Evolutionary conservation across 2,888 invertebrate genomes (phyloP), one percentile per base, ranked within the genome.

Genomic region (Xanthostigma xanthostigma): DNA sequence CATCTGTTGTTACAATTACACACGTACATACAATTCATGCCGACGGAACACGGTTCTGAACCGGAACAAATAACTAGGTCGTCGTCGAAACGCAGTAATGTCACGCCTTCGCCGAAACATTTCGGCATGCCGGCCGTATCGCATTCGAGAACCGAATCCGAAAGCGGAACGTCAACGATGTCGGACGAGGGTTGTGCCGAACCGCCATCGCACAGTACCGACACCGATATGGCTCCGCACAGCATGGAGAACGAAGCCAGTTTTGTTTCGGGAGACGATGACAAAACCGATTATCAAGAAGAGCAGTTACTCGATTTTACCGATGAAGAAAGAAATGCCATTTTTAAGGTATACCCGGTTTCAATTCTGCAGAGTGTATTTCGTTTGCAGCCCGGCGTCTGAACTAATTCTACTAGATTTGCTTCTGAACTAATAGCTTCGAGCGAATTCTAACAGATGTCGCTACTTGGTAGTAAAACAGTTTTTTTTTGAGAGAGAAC

Each of bases 1-100:
- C 81, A 91, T 54, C 71, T 96, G 50, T 68, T 96, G 34, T 73
- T 93, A 61, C 96, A 96, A 68, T 70, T 95, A 41, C 96, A 96
- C 62, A 94, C 90, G 0, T 96, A 95, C 59, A 82, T 95, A 51
- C 91, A 89, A 68, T 86, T 94, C 61, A 83, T 88, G 73, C 84
- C 84, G 53, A 75, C 79, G 55, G 78, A 76, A 53, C 69, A 69
- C 58, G 71, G 68, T 2, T 34, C 9, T 12, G 9, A 33, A 9
- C 11, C n/a, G 9, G 48, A 48, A 27, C 48, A n/a, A 12, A 36
- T 13, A 11, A 14, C 41, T 3, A 6, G 41, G 12, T 39, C 47
- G 8, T 58, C 60, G 9, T 59, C 60, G 17, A 58, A 59, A n/a
- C 56, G 60, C 43, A 58, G 56, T 47, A 60, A 59, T 50, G 54